These are phyloP conservation scores for Ostrea denselamellosa DNA, from an alignment of 1,140 invertebrate species.

Conservation along the genomic window DNA sequence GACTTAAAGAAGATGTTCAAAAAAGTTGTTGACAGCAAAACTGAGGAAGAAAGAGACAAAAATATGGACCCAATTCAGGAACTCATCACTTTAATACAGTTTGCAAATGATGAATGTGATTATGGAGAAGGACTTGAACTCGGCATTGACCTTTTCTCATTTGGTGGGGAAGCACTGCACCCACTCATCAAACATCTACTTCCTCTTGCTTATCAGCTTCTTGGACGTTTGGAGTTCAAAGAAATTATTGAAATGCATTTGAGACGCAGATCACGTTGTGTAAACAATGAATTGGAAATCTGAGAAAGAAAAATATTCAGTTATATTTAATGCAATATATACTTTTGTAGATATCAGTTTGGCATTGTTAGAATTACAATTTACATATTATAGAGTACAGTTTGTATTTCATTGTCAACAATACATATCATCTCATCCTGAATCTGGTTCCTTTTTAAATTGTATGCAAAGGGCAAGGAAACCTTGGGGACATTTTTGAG, in stretches of 20 bases:
- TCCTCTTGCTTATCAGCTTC: constrained; percentile 87
- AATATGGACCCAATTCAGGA: constrained; percentile 84
- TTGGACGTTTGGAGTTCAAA: constrained; percentile 86
- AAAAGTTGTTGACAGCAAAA: constrained; percentile 83
- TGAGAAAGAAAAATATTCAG: background rate
- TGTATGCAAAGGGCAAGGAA: no score
- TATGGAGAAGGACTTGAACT: constrained; percentile 94
- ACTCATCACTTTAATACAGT: constrained; percentile 83
- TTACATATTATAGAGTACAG: no score
- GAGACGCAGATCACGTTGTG: constrained; percentile 77
- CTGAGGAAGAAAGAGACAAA: constrained; percentile 82
- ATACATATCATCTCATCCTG: no score
- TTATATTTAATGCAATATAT: no score
- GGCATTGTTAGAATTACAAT: no score
- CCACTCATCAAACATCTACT: constrained; percentile 84
- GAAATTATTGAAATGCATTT: constrained; percentile 87
- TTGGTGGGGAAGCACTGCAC: constrained; percentile 82
- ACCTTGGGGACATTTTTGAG: no score
- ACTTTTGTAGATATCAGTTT: no score
- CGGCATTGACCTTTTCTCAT: constrained; percentile 90
- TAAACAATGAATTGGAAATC: constrained; percentile 28
- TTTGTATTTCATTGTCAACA: no score
- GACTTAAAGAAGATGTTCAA: constrained; percentile 87
- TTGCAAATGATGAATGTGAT: constrained; percentile 95
- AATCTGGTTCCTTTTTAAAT: no score